Evolutionary conservation across 2,888 invertebrate species (phyloP), one percentile per base, ranked within the genome.

Genomic region (Xanthia icteritia): DNA sequence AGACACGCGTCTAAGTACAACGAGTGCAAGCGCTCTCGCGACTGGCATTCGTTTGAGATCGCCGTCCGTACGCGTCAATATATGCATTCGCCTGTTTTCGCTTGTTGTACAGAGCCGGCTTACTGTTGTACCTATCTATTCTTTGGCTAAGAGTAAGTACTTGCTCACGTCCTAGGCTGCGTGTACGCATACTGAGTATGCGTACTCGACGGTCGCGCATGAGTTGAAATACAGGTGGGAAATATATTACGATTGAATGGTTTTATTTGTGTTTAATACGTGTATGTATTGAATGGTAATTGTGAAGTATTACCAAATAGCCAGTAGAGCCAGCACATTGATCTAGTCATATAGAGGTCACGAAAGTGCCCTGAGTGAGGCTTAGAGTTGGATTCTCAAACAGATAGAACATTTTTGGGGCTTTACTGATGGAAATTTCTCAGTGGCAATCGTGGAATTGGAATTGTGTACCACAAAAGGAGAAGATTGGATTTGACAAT

Each of bases 181-280:
- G 85, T 74, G 27, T 27, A 36, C 82, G 89, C 88, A 88, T 88
- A 85, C 77, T 67, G 79, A 89, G 73, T 42, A 42, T 42, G 11
- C 42, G 11, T 11, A 42, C 9, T 65, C 68, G 75, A 65, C 11
- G 36, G 84, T 58, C 71, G 83, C 74, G 69, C 86, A 76, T 79
- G 75, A 68, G 61, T 84, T 79, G 69, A 73, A 70, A 79, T 87
- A 64, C 64, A 76, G 77, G 80, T 78, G 83, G 65, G 76, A 80
- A 82, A 84, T 79, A n/a, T 68, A 74, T 87, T 77, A 65, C 54
- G 27, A 68, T 61, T 74, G 45, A 77, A 85, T 73, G 17, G 54
- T 39, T 82, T 82, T 80, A 86, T 87, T 78, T 69, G 74, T 76
- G 51, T 86, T 81, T 85, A 81, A 83, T 87, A 75, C 76, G 79